Percentiles rank a stretch among this genome's conserved stretches.
These are phyloP conservation scores for Manacus vitellinus DNA, from an alignment of 2,113 vertebrate species.

Conservation along the genomic window DNA sequence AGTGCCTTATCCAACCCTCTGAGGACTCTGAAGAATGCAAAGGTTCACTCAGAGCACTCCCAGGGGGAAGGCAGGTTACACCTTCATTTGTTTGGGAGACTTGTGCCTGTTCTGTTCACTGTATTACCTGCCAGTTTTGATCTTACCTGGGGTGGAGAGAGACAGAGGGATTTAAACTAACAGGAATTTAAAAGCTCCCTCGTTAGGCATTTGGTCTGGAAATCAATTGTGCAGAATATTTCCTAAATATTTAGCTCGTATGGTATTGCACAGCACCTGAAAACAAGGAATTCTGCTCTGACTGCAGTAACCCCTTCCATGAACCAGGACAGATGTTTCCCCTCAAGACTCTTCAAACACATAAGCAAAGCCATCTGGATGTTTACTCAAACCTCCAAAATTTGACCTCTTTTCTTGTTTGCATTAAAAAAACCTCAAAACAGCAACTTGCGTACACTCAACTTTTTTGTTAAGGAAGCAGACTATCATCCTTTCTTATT, in stretches of 20 bases:
- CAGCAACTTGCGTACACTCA: background rate
- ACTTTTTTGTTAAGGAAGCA: background rate
- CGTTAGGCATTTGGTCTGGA: background rate
- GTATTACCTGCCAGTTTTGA: background rate
- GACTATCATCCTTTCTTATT: background rate
- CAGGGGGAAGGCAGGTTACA: background rate
- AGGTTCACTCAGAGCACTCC: background rate
- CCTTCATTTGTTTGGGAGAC: background rate
- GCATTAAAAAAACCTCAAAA: background rate
- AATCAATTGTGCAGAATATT: background rate
- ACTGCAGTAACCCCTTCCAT: background rate
- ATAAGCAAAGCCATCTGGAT: slow-evolving; percentile 60
- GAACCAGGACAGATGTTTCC: slow-evolving; percentile 58
- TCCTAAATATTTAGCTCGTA: background rate
- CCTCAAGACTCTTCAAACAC: slow-evolving; percentile 12
- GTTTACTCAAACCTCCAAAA: slow-evolving; percentile 1
- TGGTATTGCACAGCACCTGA: background rate
- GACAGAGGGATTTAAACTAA: background rate
- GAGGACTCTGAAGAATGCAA: background rate
- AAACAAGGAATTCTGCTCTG: background rate
- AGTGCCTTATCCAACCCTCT: background rate
- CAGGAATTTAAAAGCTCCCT: background rate
- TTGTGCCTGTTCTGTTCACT: background rate
- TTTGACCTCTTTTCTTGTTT: slow-evolving; percentile 16
- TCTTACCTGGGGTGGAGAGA: background rate